A percentile compares a stretch with the other conserved stretches of the same genome.
Evolutionary conservation across 2,888 invertebrate species (phyloP).

Genomic region (Hetaerina titia): DNA sequence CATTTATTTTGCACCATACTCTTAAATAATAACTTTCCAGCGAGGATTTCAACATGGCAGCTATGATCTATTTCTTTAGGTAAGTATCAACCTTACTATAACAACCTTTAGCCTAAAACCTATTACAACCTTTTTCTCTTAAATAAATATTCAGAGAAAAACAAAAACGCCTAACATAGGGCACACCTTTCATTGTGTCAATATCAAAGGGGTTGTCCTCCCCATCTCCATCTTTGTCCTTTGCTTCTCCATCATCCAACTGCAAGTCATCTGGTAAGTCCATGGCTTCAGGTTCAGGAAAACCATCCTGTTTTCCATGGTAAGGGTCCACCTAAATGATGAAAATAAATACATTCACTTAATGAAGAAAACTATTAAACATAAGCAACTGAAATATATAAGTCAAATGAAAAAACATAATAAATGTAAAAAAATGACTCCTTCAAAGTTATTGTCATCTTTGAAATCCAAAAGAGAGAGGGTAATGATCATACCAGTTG

Average conservation of each 20-base stretch:
- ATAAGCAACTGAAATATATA: background rate
- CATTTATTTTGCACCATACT: no score
- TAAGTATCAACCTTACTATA: no score
- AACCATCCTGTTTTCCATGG: slow-evolving; percentile 81
- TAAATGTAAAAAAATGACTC: background rate
- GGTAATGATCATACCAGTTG: background rate
- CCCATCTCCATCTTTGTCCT: slow-evolving; percentile 81
- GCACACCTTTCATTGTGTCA: slow-evolving; percentile 85
- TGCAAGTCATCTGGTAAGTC: slow-evolving; percentile 93
- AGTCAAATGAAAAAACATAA: background rate
- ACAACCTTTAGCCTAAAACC: background rate
- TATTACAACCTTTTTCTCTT: background rate
- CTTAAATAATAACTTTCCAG: no score
- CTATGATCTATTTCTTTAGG: no score
- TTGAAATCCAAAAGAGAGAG: background rate
- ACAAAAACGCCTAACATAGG: background rate
- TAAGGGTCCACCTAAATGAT: slow-evolving; percentile 17
- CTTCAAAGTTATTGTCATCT: background rate
- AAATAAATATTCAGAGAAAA: background rate
- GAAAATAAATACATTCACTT: background rate
- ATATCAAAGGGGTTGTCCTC: slow-evolving; percentile 93
- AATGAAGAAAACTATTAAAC: slow-evolving; percentile 22
- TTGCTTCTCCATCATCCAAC: slow-evolving; percentile 85
- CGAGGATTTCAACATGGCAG: no score
- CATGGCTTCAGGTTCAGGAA: slow-evolving; percentile 91